phyloP scores from a whole-genome alignment of 2,113 vertebrate genomes.

The Apodemus sylvaticus region DNA sequence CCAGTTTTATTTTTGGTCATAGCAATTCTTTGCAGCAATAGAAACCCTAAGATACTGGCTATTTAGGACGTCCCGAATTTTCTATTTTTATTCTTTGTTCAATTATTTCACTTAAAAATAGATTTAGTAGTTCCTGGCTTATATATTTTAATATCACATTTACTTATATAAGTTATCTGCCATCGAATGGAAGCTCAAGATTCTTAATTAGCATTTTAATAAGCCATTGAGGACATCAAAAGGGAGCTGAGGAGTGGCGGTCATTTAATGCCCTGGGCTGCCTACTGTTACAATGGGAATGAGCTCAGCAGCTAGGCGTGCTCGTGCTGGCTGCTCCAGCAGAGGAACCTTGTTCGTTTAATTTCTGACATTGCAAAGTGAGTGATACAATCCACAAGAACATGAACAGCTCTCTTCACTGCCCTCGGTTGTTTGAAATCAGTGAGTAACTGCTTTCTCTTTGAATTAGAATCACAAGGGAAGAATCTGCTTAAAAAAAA shows the following conservation, averaged over 20 bases:
- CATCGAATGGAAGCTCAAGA: background rate
- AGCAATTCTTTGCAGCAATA: background rate
- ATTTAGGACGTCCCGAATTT: background rate
- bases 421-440: background rate
- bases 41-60: background rate
- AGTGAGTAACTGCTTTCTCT: background rate
- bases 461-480: background rate
- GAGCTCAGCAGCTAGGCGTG: too few relatives aligned
- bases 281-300: background rate
- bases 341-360: too few relatives aligned
- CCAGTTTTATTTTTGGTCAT: background rate
- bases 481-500: background rate
- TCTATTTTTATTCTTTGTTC: background rate
- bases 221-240: background rate
- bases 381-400: too few relatives aligned
- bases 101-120: background rate
- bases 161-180: background rate
- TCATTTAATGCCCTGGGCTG: background rate
- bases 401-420: background rate
- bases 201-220: background rate
- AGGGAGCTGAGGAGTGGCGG: background rate
- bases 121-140: background rate
- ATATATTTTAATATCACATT: background rate
- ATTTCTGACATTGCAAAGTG: too few relatives aligned
- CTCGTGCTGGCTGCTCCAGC: too few relatives aligned